Percentiles rank a stretch among this genome's conserved stretches.
Evolutionary conservation across 2,797 vertebrate genomes (phyloP).

Genomic region (Rhinoraja longicauda): DNA sequence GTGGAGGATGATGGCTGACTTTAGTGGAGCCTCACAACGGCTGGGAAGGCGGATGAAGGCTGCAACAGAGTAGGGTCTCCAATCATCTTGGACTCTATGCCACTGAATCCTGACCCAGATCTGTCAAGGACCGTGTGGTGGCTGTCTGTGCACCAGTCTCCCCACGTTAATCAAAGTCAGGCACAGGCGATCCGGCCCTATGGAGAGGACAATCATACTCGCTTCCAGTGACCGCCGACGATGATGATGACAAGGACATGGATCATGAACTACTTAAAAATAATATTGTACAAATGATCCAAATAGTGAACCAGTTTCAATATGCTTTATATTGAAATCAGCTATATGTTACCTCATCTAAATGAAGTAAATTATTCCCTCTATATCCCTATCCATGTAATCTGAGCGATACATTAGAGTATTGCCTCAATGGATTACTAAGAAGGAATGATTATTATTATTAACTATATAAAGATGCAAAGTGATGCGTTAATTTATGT

Average conservation of each 20-base stretch:
- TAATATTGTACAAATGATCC: not conserved
- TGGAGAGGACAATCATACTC: no score
- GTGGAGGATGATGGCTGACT: no score
- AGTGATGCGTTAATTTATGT: not conserved
- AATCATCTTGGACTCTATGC: no score
- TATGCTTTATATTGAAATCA: not conserved
- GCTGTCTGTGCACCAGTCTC: no score
- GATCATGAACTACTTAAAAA: not conserved
- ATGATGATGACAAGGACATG: not conserved
- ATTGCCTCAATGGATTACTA: not conserved
- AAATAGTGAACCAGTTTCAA: not conserved
- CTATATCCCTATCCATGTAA: not conserved
- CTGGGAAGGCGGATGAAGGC: no score
- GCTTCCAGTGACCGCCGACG: no score
- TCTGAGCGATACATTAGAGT: not conserved
- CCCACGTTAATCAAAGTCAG: no score
- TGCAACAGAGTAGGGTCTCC: no score
- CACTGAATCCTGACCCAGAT: no score
- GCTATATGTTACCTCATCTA: not conserved
- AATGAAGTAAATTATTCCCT: not conserved
- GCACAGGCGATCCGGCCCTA: no score
- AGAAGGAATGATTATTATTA: not conserved
- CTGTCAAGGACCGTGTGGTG: no score
- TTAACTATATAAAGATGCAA: not conserved
- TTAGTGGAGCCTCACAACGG: no score